Percentiles rank a stretch among this genome's conserved stretches.
Conservation (phyloP, 2,888 invertebrate genomes). For the Trichogramma evanescens region DNA sequence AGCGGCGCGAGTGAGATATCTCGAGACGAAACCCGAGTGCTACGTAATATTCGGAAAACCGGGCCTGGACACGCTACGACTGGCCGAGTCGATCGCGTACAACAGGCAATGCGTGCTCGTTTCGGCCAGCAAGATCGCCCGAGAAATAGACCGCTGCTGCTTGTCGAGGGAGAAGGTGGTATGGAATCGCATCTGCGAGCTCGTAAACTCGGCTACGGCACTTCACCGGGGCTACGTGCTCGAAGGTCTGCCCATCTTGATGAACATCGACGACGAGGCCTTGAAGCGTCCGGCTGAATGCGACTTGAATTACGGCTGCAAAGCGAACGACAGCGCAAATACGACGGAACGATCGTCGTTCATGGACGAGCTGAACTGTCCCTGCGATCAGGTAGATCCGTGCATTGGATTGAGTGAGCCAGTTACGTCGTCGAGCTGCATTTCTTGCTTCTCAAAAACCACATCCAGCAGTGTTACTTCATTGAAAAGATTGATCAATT, state of each 20-base stretch:
- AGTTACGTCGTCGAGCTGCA: too few species aligned
- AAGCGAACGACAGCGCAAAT: too few species aligned
- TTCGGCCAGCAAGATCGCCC: constrained; percentile 20
- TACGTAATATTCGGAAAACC: constrained; percentile 59
- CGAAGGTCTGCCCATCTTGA: constrained; percentile 56
- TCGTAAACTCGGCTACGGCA: constrained; percentile 50
- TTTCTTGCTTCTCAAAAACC: too few species aligned
- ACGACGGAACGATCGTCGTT: too few species aligned
- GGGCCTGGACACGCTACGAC: constrained; percentile 49
- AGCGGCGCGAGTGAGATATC: constrained; percentile 50
- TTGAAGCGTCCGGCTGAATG: not conserved
- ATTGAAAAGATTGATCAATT: too few species aligned
- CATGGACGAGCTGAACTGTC: too few species aligned
- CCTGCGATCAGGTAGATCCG: too few species aligned
- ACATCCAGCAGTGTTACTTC: too few species aligned
- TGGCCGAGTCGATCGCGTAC: constrained; percentile 55
- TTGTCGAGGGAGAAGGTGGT: constrained; percentile 43
- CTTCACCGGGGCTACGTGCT: constrained; percentile 60
- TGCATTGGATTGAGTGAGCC: too few species aligned
- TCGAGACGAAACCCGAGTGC: constrained; percentile 51
- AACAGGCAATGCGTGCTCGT: constrained; percentile 53
- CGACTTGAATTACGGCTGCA: not conserved
- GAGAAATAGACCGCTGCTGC: constrained; percentile 4
- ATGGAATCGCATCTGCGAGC: constrained; percentile 50
- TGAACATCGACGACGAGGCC: not conserved